Evolutionary conservation across 2,888 invertebrate genomes (phyloP), one percentile per base, ranked within the genome.

Genomic region (Calliphora vomitoria): DNA sequence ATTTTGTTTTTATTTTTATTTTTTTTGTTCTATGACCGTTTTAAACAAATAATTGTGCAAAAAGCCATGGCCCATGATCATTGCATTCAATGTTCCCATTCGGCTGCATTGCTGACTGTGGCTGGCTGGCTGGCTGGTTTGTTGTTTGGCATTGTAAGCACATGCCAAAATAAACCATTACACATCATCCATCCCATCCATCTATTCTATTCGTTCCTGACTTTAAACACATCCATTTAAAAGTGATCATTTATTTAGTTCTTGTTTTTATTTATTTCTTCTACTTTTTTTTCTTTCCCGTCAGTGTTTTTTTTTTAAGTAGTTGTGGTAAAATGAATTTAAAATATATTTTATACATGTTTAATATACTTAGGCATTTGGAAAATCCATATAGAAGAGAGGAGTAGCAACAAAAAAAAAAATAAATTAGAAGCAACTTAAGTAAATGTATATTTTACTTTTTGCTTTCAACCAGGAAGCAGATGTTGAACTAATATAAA

Each of bases 111-210:
- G 47, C 15, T 58, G 41, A 13, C 13, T 3, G 60, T 58, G 41
- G 13, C 13, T 3, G 69, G 20, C n/a, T 58, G 41, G 13, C 13
- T 3, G 69, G 20, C n/a, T 62, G 71, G 55, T 60, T 58, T 10
- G 68, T 53, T 74, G 74, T 75, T 80, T 85, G 74, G 55, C 62
- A 85, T 85, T 76, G 68, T 53, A 62, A 76, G 85, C 85, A 85
- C 80, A 85, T 85, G 85, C 85, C 85, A 85, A 85, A 85, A 85
- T 81, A 85, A 85, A 85, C 68, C 80, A 85, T 85, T 81, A 69
- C 78, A 78, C 69, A 85, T 85, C 80, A 80, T 44, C 75, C 69
- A 76, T 62, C 44, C 75, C 75, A 81, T 69, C 75, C 75, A 85
- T 80, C 69, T 75, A 75, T 53, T 82, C 20, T 76, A 20, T 58